These are phyloP conservation scores for Synergus itoensis DNA, from an alignment of 2,888 invertebrate genomes.

Conservation along the genomic window DNA sequence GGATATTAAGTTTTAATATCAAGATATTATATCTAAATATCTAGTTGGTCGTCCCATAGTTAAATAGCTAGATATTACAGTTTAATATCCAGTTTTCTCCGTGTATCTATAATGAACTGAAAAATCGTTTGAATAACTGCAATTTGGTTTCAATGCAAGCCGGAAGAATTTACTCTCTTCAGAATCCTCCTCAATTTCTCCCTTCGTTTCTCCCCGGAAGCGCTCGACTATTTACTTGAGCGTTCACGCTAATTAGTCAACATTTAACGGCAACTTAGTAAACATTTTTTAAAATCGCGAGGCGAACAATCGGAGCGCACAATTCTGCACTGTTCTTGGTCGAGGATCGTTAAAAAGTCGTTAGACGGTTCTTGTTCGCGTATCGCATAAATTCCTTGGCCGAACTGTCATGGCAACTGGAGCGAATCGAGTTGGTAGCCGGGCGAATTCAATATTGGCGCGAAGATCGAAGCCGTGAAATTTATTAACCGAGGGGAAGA, in stretches of 20 bases:
- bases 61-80: too few relatives aligned
- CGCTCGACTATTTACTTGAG: slow-evolving; percentile 25
- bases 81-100: too few relatives aligned
- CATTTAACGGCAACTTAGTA: slow-evolving; percentile 39
- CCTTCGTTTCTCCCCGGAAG: background rate
- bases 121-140: too few relatives aligned
- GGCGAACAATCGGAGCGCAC: slow-evolving; percentile 32
- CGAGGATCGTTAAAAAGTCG: slow-evolving; percentile 36
- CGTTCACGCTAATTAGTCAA: slow-evolving; percentile 32
- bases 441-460: slow-evolving; percentile 50
- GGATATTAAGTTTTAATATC: too few relatives aligned
- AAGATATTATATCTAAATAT: too few relatives aligned
- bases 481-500: slow-evolving; percentile 56
- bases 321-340: slow-evolving; percentile 28
- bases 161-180: slow-evolving; percentile 19
- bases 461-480: slow-evolving; percentile 58
- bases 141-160: background rate
- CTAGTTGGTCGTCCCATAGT: too few relatives aligned
- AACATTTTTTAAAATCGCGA: slow-evolving; percentile 17
- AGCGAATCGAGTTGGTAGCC: slow-evolving; percentile 53
- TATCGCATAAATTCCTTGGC: slow-evolving; percentile 44
- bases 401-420: slow-evolving; percentile 52
- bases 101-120: too few relatives aligned
- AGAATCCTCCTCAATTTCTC: background rate
- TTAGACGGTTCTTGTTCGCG: slow-evolving; percentile 13